Conservation (phyloP, 2,113 vertebrate species). For the Panthera tigris region DNA sequence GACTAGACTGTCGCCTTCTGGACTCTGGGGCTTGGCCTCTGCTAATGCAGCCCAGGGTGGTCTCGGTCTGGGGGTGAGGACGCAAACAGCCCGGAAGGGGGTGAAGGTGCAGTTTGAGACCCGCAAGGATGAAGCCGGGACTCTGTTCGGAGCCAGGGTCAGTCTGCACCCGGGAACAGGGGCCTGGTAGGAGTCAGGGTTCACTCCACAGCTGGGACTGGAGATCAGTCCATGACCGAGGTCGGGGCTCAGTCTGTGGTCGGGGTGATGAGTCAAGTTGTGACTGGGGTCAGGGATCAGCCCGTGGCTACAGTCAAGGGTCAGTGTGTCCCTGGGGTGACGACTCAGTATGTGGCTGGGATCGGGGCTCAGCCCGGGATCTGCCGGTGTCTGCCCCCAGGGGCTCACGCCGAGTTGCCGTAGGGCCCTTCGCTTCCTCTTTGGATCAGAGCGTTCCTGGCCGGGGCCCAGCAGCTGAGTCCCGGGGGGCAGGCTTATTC, state of each 20-base stretch:
- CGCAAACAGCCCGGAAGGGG: rapidly evolving
- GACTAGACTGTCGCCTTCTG: rapidly evolving
- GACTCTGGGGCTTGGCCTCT: background rate
- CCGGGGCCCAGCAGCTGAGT: conserved; percentile 45
- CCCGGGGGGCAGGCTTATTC: background rate
- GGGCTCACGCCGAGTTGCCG: rapidly evolving
- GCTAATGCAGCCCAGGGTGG: rapidly evolving
- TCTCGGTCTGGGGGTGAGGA: background rate
- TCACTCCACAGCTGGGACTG: background rate
- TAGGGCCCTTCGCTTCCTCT: conserved; percentile 54
- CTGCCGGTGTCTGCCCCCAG: background rate
- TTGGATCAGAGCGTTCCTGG: conserved; percentile 47
- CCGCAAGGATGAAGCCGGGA: background rate
- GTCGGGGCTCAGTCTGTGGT: background rate
- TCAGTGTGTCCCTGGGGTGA: no score
- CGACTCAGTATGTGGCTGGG: rapidly evolving
- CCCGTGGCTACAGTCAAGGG: rapidly evolving
- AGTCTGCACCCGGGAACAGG: background rate
- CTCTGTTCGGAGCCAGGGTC: background rate
- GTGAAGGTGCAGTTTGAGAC: rapidly evolving
- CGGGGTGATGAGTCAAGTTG: background rate
- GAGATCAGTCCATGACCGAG: background rate
- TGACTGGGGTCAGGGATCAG: background rate
- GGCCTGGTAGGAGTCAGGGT: background rate
- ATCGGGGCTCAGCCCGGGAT: rapidly evolving